Base-by-base conservation (phyloP, 2,888 invertebrate genomes). In the Drosophila ezoana region DNA sequence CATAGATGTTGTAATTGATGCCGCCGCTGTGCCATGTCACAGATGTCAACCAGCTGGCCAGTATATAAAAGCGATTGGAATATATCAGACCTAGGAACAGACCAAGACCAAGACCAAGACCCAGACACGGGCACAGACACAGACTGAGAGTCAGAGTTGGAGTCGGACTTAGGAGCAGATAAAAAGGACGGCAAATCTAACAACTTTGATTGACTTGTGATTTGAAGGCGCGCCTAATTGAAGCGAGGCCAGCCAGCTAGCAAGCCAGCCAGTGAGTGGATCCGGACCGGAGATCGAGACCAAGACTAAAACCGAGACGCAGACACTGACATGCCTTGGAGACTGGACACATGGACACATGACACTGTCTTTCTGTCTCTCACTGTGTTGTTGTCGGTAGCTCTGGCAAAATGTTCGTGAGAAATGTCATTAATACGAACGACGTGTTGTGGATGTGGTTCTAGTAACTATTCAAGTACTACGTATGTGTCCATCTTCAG, bases 171-270 rank as follows among this genome's bases (percentile, higher is more conserved):
- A 65, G 40, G 40, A 41, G 20, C 23, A 18, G 49, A 41, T 18
- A 41, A 35, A 64, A 68, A 62, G 79, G 80, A 87, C 89, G 79
- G 87, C 76, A 84, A 89, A 89, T 88, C 90, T 90, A 91, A 91
- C 87, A 85, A 84, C 82, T 89, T 90, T 91, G 91, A 90, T 90
- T 90, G 90, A 90, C 90, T 91, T 90, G 90, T 91, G 90, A 89
- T 89, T 87, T 87, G 90, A 88, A 90, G 89, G 88, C 89, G 86
- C 88, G 82, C 90, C 90, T 90, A 90, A 90, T 90, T 90, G 90
- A 90, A 85, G 87, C 88, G 78, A 83, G 74, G 62, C 80, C 54
- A 76, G 78, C 62, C 60, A 62, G 66, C 66, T 8, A 28, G 62
- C 80, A 52, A 76, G 78, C 60, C 62, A 62, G 66, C 66, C 23